Base-by-base conservation (phyloP, 1,140 invertebrate genomes). In the Temnothorax curvispinosus region DNA sequence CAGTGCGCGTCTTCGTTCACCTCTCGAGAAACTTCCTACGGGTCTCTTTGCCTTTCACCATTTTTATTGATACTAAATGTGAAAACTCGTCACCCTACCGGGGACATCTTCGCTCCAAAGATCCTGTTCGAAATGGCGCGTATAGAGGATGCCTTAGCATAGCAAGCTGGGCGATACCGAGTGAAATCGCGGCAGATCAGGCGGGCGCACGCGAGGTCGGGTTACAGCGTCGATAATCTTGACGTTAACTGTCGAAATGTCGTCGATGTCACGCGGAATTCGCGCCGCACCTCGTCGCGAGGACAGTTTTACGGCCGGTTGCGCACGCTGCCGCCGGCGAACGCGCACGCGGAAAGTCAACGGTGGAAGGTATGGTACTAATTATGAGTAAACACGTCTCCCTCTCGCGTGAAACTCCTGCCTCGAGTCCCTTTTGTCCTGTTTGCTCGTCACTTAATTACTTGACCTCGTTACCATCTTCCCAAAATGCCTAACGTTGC, bases 231-330 rank as follows among this genome's bases (percentile, higher is more conserved):
- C 87, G 85, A 91, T 91, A 89, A 91, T 91, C 71, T 52, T 84
- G 90, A 89, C 87, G 81, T 91, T 92, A 89, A 92, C 76, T 90
- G 56, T 87, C 81, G 81, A 90, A 86, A 85, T 88, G 89, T 88
- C 85, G 86, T 75, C 52, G 88, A 88, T 89, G 87, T 88, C 76
- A 72, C 88, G 85, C 75, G 67, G 44, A 78, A 87, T 90, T 87
- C 85, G 86, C 65, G 86, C 85, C 82, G 64, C 75, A 52, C 62
- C 75, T 69, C 69, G 85, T 86, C 82, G 41, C 58, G 50, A 91
- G 72, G 52, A 54, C 67, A 82, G 52, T 85, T 91, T 92, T 87
- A 91, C 60, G 86, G 78, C 47, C 71, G 69, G 35, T 15, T 27
- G 69, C 56, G 44, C 56, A 18, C 54, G n/a, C 27, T 13, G 58